Evolutionary conservation across 2,113 vertebrate species (phyloP), one percentile per base, ranked within the genome.

Genomic region (Oryzias melastigma): DNA sequence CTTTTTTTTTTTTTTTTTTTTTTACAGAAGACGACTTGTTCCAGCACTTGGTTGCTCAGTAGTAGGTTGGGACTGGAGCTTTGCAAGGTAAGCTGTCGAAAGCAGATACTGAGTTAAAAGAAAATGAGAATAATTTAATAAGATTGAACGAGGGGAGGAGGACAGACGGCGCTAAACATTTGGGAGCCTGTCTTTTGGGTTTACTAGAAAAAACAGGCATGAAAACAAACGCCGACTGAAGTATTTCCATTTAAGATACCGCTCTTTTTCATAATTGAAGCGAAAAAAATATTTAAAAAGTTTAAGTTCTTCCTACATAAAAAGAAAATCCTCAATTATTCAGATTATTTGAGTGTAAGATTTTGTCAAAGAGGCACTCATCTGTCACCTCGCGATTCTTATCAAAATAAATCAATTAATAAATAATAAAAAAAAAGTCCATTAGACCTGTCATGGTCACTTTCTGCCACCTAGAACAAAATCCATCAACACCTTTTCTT

Each of bases 21-120:
- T 86, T 87, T 90, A 90, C 88, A 88, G 84, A 82, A 89, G 83
- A 77, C 68, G 60, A 87, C 84, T 85, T 89, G 88, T 90, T 91
- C 83, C 86, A 89, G 78, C 82, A 85, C 90, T 87, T 77, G 73
- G 80, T 83, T 64, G 78, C 81, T 86, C 68, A 65, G 74, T 65
- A 80, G 75, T 76, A 68, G 76, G 54, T 64, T 70, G 62, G 82
- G 80, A 86, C 83, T 85, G 82, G 73, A 71, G 78, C 68, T 80
- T 57, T 75, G 84, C 78, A 87, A 91, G 89, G 83, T 81, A 83
- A 87, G 81, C 65, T 79, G 83, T 86, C 80, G 74, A 76, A 79
- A 83, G 73, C 58, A 68, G 60, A 74, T 66, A 75, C 17, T n/a
- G 70, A 69, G 64, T 47, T 55, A 61, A 35, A 68, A 41, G 58